A percentile compares a stretch with the other conserved stretches of the same genome.
phyloP scores from a whole-genome alignment of 2,888 invertebrate genomes.

The Drosophila diplacantha region DNA sequence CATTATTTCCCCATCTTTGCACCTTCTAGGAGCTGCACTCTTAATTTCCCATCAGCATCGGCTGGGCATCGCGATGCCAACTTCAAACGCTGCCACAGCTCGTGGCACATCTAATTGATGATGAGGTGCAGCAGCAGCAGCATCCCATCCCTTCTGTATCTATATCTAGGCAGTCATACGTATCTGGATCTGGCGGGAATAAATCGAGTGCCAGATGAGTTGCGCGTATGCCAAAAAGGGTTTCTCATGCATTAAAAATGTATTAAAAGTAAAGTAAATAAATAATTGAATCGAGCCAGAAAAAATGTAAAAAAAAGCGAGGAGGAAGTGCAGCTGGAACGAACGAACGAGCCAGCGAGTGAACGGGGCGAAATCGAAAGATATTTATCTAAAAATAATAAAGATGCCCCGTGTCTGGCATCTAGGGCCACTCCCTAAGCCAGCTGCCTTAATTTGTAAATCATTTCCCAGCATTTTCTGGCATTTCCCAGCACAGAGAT shows the following conservation, averaged over 20 bases:
- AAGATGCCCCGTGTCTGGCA: conserved; percentile 46
- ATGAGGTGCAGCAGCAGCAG: conserved; percentile 39
- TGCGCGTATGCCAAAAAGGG: conserved; percentile 42
- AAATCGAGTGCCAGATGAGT: conserved; percentile 52
- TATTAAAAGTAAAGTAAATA: conserved; percentile 66
- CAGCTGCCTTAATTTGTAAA: conserved; percentile 69
- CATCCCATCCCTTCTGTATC: conserved; percentile 18
- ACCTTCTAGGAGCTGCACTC: conserved; percentile 40
- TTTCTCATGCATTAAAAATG: conserved; percentile 61
- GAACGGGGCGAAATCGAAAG: conserved; percentile 60
- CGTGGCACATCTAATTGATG: conserved; percentile 62
- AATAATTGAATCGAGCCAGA: conserved; percentile 51
- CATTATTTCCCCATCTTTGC: conserved; percentile 42
- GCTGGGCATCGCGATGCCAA: conserved; percentile 29
- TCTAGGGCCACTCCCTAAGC: conserved; percentile 36
- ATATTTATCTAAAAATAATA: conserved; percentile 73
- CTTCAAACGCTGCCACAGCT: conserved; percentile 50
- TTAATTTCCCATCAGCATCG: conserved; percentile 26
- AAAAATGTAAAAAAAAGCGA: not conserved
- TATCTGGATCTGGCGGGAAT: conserved; percentile 49
- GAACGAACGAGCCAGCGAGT: conserved; percentile 3
- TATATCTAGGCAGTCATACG: conserved; percentile 26
- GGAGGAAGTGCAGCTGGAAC: conserved; percentile 39
- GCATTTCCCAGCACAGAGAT: conserved; percentile 16
- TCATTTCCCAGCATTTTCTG: conserved; percentile 40